Evolutionary conservation across 2,113 vertebrate species (phyloP).

Genomic region (Corythaeola cristata): DNA sequence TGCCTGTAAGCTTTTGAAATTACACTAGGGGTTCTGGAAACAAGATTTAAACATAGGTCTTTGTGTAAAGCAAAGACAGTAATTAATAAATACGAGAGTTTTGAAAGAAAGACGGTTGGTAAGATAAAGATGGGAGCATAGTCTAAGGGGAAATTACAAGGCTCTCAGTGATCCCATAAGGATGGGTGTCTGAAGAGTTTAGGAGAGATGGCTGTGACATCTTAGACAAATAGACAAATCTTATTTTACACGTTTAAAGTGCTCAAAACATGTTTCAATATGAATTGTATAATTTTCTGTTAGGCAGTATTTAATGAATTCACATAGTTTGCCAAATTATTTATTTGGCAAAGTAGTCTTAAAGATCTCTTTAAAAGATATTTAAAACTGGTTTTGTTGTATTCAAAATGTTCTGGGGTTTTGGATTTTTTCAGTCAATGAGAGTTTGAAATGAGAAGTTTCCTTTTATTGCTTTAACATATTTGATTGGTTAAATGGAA

Average conservation of each 20-base stretch:
- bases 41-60: background rate
- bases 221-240: background rate
- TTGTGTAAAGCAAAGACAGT: background rate
- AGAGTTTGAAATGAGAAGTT: background rate
- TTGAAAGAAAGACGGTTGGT: background rate
- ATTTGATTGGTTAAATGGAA: background rate
- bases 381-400: background rate
- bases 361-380: background rate
- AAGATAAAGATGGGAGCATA: background rate
- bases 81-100: background rate
- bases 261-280: background rate
- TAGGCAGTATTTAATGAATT: background rate
- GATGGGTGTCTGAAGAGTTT: background rate
- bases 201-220: background rate
- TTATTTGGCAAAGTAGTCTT: background rate
- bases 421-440: background rate
- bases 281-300: background rate
- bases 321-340: background rate
- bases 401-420: background rate
- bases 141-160: background rate
- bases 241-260: background rate
- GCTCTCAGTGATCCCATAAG: background rate
- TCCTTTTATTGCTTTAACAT: background rate
- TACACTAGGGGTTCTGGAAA: background rate
- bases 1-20: background rate